Evolutionary conservation across 2,113 vertebrate genomes (phyloP), one percentile per base, ranked within the genome.

Genomic region (Salvator merianae): DNA sequence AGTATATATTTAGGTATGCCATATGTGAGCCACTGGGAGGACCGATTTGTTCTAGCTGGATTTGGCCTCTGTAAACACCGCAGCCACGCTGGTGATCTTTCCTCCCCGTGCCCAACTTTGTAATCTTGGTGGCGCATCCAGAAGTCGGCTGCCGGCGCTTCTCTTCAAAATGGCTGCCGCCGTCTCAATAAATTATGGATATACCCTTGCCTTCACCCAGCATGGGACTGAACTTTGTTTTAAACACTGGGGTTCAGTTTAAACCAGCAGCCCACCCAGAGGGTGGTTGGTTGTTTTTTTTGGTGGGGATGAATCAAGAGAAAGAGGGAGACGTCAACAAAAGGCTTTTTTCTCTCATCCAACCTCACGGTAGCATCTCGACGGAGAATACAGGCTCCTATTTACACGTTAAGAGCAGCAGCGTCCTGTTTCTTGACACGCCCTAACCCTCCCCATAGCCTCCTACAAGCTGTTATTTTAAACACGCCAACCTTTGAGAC

Each of bases 401-500:
- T 87, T 90, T 65, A 74, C 0, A 0, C 36, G 68, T 16, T 0
- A 0, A 30, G 59, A n/a, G n/a, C n/a, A 78, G 53, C 0, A 0
- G 43, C 1, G 28, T 82, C 87, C 74, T 65, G 68, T 79, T 82
- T 86, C 70, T 59, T 0, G 0, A 74, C 0, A 1, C 3, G 69
- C 62, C 14, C 82, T 20, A 14, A 55, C 82, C 88, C 79, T 82
- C 78, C 87, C 85, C 75, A 87, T 82, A 90, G 91, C n/a, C 92
- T 93, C 88, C 84, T 80, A 69, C 89, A 78, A 87, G 93, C 30
- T 82, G 82, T 93, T 94, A 92, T 89, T 94, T 93, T 85, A 94
- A 96, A 93, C 93, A 91, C 81, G 80, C 87, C 91, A 77, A 72
- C 94, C 91, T 94, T 86, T 87, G 93, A 65, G 68, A 92, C 94